phyloP scores from a whole-genome alignment of 2,888 invertebrate genomes.

The Lottia scabra region DNA sequence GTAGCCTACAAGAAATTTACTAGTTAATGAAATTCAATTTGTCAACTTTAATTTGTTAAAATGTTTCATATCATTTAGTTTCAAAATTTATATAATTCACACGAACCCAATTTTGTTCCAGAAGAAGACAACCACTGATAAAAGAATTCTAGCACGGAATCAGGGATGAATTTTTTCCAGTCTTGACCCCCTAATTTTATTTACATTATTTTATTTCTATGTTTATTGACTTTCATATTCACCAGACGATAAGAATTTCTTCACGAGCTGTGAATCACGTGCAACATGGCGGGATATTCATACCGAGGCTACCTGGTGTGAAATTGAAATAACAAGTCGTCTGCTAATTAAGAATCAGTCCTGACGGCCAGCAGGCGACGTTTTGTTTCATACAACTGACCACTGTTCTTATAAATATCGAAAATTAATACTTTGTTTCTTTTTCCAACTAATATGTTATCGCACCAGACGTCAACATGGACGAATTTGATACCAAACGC shows the following conservation, averaged over 20 bases:
- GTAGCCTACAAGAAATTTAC: too few species aligned
- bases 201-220: background rate
- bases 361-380: background rate
- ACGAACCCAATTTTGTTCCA: too few species aligned
- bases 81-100: too few species aligned
- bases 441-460: background rate
- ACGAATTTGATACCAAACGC: too few species aligned
- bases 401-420: background rate
- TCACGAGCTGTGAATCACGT: background rate
- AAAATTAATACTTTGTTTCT: slow-evolving; percentile 6
- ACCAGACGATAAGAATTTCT: background rate
- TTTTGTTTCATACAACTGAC: background rate
- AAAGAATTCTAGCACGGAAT: too few species aligned
- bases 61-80: too few species aligned
- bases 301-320: background rate
- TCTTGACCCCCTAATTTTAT: background rate
- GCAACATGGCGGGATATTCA: background rate
- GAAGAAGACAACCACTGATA: too few species aligned
- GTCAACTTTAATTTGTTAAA: too few species aligned
- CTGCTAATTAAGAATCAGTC: background rate
- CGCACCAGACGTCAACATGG: too few species aligned
- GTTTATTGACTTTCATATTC: slow-evolving; percentile 4
- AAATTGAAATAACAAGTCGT: background rate
- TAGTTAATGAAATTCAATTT: too few species aligned
- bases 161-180: too few species aligned